These are phyloP conservation scores for Clunio marinus DNA, from an alignment of 2,888 invertebrate species.

Conservation along the genomic window DNA sequence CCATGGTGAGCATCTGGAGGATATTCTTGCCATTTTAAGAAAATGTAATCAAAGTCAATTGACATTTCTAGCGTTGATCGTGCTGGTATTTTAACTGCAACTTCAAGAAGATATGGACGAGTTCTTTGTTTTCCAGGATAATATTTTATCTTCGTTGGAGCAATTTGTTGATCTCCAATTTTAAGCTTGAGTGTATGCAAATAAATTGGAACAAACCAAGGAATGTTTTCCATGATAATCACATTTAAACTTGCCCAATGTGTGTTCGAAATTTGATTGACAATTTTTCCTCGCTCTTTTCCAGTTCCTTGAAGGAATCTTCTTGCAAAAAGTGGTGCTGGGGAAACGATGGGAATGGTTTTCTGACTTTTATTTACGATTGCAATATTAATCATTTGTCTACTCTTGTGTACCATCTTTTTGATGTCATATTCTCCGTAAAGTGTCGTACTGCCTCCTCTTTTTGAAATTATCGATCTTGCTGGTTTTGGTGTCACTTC, in stretches of 20 bases:
- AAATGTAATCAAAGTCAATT: conserved; percentile 90
- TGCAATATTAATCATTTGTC: conserved; percentile 67
- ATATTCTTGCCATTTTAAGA: conserved; percentile 97
- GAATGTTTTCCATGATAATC: conserved; percentile 82
- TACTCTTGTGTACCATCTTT: conserved; percentile 49
- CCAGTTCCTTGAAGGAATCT: conserved; percentile 85
- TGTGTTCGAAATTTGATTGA: conserved; percentile 77
- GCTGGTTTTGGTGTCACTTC: conserved; percentile 62
- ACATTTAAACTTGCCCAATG: conserved; percentile 71
- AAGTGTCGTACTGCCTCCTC: conserved; percentile 64
- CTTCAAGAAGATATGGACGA: conserved; percentile 82
- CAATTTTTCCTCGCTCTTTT: conserved; percentile 84
- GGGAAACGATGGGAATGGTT: conserved; percentile 55
- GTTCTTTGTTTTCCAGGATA: conserved; percentile 79
- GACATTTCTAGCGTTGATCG: conserved; percentile 75
- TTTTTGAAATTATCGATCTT: conserved; percentile 56
- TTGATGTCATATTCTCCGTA: conserved; percentile 70
- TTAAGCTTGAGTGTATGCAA: conserved; percentile 75
- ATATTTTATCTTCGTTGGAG: conserved; percentile 57
- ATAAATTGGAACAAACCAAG: conserved; percentile 87
- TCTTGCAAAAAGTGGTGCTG: conserved; percentile 70
- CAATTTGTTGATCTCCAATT: conserved; percentile 56
- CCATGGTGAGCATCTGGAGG: conserved; percentile 99
- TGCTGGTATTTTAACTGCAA: conserved; percentile 73
- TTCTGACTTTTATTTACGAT: conserved; percentile 55